Percentiles rank a stretch among this genome's conserved stretches.
Evolutionary conservation across 2,113 vertebrate species (phyloP).

Genomic region (Brienomyrus brachyistius): DNA sequence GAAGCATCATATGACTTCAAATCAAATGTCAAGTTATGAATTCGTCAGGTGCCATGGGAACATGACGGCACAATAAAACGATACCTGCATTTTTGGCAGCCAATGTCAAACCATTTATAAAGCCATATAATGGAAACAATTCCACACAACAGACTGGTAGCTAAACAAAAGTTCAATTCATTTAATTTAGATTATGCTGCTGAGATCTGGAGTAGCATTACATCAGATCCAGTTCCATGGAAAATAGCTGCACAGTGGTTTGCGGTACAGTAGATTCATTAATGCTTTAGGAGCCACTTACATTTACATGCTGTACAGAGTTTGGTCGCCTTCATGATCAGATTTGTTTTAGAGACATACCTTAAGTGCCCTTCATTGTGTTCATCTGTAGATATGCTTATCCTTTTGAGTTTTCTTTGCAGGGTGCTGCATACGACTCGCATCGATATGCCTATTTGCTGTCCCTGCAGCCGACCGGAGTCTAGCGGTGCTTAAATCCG

Average conservation of each 20-base stretch:
- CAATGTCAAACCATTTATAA: background rate
- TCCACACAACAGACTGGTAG: background rate
- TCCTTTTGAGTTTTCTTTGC: background rate
- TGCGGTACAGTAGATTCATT: background rate
- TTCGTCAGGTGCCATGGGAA: background rate
- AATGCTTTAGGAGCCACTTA: background rate
- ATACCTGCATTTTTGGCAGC: background rate
- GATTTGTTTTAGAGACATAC: background rate
- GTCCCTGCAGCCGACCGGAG: slow-evolving; percentile 7
- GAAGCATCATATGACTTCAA: background rate
- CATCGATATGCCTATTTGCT: background rate
- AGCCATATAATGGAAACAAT: background rate
- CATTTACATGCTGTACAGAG: background rate
- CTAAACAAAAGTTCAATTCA: background rate
- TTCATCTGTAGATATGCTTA: background rate
- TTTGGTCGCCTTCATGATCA: background rate
- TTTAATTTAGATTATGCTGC: background rate
- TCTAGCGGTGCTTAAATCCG: background rate
- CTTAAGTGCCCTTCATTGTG: background rate
- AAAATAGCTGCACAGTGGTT: background rate
- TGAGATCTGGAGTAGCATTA: background rate
- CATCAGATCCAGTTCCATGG: background rate
- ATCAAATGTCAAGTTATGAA: background rate
- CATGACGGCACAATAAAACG: background rate
- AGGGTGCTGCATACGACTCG: background rate